Percentiles rank a stretch among this genome's conserved stretches.
These are phyloP conservation scores for Cephus runcator DNA, from an alignment of 2,888 invertebrate species.

Conservation along the genomic window DNA sequence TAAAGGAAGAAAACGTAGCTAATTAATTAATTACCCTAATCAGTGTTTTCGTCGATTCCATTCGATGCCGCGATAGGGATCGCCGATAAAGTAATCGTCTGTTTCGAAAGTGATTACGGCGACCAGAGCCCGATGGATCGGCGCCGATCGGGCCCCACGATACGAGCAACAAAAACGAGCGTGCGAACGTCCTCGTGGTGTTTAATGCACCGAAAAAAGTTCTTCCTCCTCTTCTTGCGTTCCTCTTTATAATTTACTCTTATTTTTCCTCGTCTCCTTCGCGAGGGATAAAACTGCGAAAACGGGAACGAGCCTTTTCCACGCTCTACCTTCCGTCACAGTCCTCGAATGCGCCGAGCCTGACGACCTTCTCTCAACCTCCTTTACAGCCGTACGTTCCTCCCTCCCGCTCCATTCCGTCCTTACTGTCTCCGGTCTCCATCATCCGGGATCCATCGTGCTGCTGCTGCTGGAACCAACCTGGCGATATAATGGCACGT, in stretches of 20 bases:
- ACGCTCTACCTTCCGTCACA: not conserved
- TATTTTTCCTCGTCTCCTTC: not conserved
- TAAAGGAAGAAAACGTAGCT: not conserved
- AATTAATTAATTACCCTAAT: constrained; percentile 2
- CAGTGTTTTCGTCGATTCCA: constrained; percentile 1
- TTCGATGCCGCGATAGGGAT: not conserved
- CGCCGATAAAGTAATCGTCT: not conserved
- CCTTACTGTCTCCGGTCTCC: not conserved
- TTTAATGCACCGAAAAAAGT: not conserved
- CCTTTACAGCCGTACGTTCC: not conserved
- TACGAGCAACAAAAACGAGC: not conserved
- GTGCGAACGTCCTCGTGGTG: not conserved
- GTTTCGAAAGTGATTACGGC: not conserved
- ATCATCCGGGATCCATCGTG: not conserved
- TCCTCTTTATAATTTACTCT: not conserved
- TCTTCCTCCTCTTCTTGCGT: not conserved
- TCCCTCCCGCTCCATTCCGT: not conserved
- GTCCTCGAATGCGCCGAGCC: not conserved
- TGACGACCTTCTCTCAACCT: not conserved
- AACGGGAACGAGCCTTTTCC: not conserved
- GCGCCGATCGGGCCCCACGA: not conserved
- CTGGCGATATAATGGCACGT: not conserved
- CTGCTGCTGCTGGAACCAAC: not conserved
- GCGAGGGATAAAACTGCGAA: not conserved
- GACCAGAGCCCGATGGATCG: not conserved